Conservation (phyloP, 2,888 invertebrate genomes). For the Phengaris arion region DNA sequence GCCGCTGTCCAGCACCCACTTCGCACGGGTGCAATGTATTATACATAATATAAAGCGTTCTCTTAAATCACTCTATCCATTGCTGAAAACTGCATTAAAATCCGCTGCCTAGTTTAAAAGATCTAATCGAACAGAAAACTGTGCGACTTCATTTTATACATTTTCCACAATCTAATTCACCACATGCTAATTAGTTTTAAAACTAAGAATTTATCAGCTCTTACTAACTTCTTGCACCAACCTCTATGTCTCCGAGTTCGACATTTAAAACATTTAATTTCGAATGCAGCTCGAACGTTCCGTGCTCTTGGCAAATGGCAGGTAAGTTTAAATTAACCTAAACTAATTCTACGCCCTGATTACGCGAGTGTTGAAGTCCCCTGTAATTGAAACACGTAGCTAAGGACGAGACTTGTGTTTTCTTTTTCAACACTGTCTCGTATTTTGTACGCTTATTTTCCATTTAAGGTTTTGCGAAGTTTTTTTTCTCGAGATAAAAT, state of each 20-base stretch:
- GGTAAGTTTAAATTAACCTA: slow-evolving; percentile 27
- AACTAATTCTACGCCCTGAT: slow-evolving; percentile 25
- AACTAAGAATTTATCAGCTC: neutral
- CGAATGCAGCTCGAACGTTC: slow-evolving; percentile 12
- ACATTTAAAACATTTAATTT: slow-evolving; percentile 26
- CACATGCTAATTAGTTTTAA: no score
- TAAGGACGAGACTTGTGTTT: neutral
- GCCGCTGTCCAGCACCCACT: no score
- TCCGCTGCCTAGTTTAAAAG: no score
- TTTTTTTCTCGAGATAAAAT: neutral
- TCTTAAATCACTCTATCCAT: no score
- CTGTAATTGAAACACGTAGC: slow-evolving; percentile 27
- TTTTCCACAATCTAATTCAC: no score
- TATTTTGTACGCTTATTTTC: slow-evolving; percentile 26
- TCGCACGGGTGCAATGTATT: no score
- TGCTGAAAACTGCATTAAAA: no score
- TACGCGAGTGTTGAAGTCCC: slow-evolving; percentile 24
- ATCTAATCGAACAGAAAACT: no score
- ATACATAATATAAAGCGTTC: no score
- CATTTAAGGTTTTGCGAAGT: slow-evolving; percentile 13
- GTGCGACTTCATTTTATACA: no score
- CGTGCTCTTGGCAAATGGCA: slow-evolving; percentile 6
- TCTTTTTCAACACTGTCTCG: slow-evolving; percentile 17
- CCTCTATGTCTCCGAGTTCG: neutral
- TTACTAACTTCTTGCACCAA: neutral